phyloP scores from a whole-genome alignment of 2,113 vertebrate genomes.

The Rhynchopsitta pachyrhyncha region DNA sequence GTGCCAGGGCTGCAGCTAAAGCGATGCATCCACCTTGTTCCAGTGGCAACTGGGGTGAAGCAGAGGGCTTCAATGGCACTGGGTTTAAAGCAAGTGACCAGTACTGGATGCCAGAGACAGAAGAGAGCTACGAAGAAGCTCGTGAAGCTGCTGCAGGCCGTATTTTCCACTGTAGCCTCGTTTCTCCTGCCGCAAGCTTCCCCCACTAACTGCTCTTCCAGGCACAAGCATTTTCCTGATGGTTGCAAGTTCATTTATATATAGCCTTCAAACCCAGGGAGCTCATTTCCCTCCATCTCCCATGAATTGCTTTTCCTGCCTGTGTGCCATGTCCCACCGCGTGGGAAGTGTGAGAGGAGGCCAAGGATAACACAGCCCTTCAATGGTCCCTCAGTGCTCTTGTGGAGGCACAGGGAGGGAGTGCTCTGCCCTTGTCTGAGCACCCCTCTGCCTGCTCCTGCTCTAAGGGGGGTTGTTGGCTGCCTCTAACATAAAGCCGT shows the following conservation, averaged over 20 bases:
- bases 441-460: not conserved
- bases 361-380: constrained; percentile 63
- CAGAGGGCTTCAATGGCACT: not conserved
- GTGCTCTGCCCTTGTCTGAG: not conserved
- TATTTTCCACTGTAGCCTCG: not conserved
- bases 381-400: constrained; percentile 36
- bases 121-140: not conserved
- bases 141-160: not conserved
- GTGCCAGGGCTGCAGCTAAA: not conserved
- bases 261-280: not conserved
- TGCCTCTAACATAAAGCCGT: not conserved
- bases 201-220: not conserved
- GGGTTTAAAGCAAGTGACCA: not conserved
- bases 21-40: not conserved
- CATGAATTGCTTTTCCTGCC: constrained; percentile 26
- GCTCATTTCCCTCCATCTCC: constrained; percentile 13
- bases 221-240: not conserved
- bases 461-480: not conserved
- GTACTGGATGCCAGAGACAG: not conserved
- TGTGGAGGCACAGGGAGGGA: not conserved
- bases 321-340: not conserved
- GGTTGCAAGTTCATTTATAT: not conserved
- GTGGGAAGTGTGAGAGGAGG: not conserved
- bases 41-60: not conserved
- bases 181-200: not conserved